A percentile compares a stretch with the other conserved stretches of the same genome.
These are phyloP conservation scores for Chrysochloris asiatica DNA, from an alignment of 2,113 vertebrate species.

Conservation along the genomic window DNA sequence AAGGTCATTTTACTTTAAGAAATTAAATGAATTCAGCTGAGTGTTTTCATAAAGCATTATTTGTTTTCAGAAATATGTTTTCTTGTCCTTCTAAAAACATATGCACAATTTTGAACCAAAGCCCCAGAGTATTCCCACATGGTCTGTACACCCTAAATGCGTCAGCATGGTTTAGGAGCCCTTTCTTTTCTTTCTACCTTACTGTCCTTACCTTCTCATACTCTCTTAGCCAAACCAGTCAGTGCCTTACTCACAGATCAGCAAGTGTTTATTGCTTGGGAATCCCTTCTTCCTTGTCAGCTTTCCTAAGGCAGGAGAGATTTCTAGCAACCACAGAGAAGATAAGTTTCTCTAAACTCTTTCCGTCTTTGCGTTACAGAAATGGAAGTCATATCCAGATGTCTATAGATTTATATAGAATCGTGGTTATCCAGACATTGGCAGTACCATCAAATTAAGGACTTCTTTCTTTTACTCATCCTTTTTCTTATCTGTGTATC, in stretches of 20 bases:
- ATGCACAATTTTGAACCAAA: neutral
- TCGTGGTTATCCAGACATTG: conserved; percentile 44
- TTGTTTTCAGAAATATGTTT: conserved; percentile 26
- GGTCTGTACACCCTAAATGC: neutral
- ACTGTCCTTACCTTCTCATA: neutral
- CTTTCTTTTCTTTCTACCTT: neutral
- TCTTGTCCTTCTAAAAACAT: conserved; percentile 12
- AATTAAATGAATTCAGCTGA: conserved; percentile 9
- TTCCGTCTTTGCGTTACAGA: conserved; percentile 25
- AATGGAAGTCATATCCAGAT: conserved; percentile 9
- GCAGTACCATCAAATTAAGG: conserved; percentile 7
- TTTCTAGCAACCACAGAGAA: conserved; percentile 6
- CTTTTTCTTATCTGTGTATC: conserved; percentile 16
- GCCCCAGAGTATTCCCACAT: neutral
- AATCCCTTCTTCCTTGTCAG: neutral
- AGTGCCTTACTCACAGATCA: neutral
- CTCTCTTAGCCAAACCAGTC: neutral
- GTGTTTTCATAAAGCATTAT: conserved; percentile 36
- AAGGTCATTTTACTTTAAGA: conserved; percentile 2
- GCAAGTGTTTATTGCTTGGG: neutral
- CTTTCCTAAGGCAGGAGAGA: neutral
- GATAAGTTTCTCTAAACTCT: conserved; percentile 14
- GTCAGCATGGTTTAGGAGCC: neutral
- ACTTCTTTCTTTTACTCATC: neutral
- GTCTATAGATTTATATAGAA: conserved; percentile 5